Conservation (phyloP, 2,888 invertebrate genomes). For the Hirtodrosophila trivittata region DNA sequence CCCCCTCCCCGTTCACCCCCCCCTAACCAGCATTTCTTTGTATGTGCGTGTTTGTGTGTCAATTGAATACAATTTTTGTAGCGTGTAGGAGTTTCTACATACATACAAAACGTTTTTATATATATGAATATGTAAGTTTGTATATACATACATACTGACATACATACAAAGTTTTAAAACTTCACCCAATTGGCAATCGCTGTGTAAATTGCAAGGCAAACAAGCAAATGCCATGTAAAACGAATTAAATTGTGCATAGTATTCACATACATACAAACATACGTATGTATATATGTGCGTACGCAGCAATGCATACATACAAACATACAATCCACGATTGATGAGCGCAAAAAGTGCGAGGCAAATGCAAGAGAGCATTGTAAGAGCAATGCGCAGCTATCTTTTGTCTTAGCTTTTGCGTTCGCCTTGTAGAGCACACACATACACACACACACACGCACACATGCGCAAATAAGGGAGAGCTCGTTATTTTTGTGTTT, state of each 20-base stretch:
- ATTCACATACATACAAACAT: slow-evolving; percentile 7
- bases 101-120: too few relatives aligned
- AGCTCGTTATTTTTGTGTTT: slow-evolving; percentile 3
- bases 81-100: slow-evolving; percentile 30
- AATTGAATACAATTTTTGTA: slow-evolving; percentile 64
- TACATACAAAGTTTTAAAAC: slow-evolving; percentile 23
- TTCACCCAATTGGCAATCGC: slow-evolving; percentile 51
- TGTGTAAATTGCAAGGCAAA: slow-evolving; percentile 51
- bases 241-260: slow-evolving; percentile 56
- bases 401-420: slow-evolving; percentile 51
- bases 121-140: not conserved
- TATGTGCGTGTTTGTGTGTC: slow-evolving; percentile 55
- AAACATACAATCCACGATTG: slow-evolving; percentile 10
- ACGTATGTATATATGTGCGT: not conserved
- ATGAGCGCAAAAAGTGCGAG: slow-evolving; percentile 6
- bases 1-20: too few relatives aligned
- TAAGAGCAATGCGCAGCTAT: slow-evolving; percentile 54
- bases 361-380: slow-evolving; percentile 7
- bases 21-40: not conserved
- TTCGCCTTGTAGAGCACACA: not conserved
- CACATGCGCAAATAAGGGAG: slow-evolving; percentile 3
- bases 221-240: slow-evolving; percentile 63
- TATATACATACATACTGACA: slow-evolving; percentile 4
- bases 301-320: slow-evolving; percentile 2
- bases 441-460: slow-evolving; percentile 10